Conservation (phyloP, 2,888 invertebrate genomes). For the Micoletzkya japonica region DNA sequence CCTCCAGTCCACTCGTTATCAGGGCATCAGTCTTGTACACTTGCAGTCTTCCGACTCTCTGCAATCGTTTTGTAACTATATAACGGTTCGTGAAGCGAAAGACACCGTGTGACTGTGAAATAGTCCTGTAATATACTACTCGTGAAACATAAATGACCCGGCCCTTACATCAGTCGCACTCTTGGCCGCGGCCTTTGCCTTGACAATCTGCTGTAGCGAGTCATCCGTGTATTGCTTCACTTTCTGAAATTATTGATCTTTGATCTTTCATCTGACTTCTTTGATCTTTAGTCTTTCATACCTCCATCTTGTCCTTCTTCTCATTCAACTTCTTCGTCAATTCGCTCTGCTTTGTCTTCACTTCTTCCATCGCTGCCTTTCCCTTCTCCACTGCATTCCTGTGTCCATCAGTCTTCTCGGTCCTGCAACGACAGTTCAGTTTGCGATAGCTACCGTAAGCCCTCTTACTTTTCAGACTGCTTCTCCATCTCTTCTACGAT, state of each 20-base stretch:
- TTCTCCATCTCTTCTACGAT: conserved; percentile 11
- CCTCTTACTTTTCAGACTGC: background rate
- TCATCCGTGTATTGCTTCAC: conserved; percentile 33
- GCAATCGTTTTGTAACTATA: background rate
- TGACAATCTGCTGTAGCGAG: conserved; percentile 12
- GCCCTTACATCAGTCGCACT: conserved; percentile 24
- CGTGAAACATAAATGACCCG: no score
- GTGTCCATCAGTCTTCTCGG: background rate
- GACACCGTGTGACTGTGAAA: background rate
- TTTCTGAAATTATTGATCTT: conserved; percentile 38
- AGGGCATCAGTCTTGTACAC: conserved; percentile 18
- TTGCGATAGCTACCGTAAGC: background rate
- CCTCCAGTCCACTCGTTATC: conserved; percentile 24
- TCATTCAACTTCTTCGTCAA: conserved; percentile 19
- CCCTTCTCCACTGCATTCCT: conserved; percentile 5
- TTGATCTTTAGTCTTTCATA: conserved; percentile 5
- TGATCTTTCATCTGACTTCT: no score
- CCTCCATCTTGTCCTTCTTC: conserved; percentile 19
- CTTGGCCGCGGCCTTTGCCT: conserved; percentile 17
- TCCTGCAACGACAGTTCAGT: background rate
- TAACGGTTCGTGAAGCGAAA: background rate
- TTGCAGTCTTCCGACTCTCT: conserved; percentile 15
- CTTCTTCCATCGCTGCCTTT: conserved; percentile 16
- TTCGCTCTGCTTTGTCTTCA: conserved; percentile 21
- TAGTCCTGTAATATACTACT: no score